Evolutionary conservation across 2,888 invertebrate species (phyloP).

Genomic region (Scaptomyza flava): DNA sequence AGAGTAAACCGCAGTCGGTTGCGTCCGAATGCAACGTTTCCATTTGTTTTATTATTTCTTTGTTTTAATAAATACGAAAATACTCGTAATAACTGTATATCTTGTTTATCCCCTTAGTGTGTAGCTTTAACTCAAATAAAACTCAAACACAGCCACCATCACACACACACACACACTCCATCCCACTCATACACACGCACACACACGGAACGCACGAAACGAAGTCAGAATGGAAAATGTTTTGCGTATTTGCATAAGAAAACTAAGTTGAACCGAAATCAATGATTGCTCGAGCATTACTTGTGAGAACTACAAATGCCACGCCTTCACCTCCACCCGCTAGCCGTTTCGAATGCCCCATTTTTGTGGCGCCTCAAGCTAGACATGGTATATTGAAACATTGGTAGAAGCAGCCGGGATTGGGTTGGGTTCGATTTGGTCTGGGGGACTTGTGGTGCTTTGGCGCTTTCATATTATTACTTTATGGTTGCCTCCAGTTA

Average conservation of each 20-base stretch:
- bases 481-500: conserved; percentile 78
- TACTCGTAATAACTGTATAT: conserved; percentile 46
- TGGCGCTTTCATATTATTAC: conserved; percentile 75
- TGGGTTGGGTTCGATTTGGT: conserved; percentile 1
- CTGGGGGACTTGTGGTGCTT: conserved; percentile 15
- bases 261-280: conserved; percentile 76
- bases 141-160: conserved; percentile 11
- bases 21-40: too few relatives aligned
- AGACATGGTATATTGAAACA: conserved; percentile 60
- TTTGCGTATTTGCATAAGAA: conserved; percentile 76
- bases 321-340: conserved; percentile 45
- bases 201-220: conserved; percentile 14
- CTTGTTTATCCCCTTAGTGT: conserved; percentile 50
- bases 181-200: conserved; percentile 9
- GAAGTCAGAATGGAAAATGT: conserved; percentile 68
- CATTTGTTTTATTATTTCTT: conserved; percentile 2
- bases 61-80: conserved; percentile 70
- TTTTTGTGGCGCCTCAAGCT: conserved; percentile 28
- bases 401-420: conserved; percentile 15
- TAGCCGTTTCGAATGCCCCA: not conserved
- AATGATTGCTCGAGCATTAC: conserved; percentile 75
- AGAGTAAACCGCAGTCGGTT: too few relatives aligned
- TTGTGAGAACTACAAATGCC: conserved; percentile 64
- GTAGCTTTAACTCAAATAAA: conserved; percentile 54
- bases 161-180: conserved; percentile 7